phyloP scores from a whole-genome alignment of 2,113 vertebrate species.

The Labeo catla region DNA sequence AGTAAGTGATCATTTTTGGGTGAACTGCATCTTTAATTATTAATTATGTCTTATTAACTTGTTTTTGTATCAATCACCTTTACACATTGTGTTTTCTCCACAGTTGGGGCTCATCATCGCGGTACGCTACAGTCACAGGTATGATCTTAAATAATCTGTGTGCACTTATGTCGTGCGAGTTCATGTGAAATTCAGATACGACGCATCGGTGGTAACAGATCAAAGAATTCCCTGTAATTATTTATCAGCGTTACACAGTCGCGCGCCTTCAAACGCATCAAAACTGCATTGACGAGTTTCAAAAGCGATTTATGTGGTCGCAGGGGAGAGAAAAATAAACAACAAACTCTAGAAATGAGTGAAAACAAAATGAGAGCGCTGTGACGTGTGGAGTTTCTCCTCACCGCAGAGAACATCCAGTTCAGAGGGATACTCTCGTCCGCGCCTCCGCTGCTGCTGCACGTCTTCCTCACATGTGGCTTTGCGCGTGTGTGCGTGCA shows the following conservation, averaged over 20 bases:
- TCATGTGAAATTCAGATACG: neutral
- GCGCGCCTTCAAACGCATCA: slow-evolving; percentile 30
- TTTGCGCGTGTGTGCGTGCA: slow-evolving; percentile 36
- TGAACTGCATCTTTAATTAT: neutral
- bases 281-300: slow-evolving; percentile 50
- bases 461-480: slow-evolving; percentile 58
- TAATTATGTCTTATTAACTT: neutral
- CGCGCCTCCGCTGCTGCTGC: slow-evolving; percentile 54
- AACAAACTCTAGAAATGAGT: slow-evolving; percentile 36
- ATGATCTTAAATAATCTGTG: slow-evolving; percentile 24
- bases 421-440: slow-evolving; percentile 64
- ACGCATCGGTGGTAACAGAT: neutral
- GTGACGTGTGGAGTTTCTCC: slow-evolving; percentile 50
- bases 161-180: neutral
- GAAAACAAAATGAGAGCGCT: neutral
- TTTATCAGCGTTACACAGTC: slow-evolving; percentile 27
- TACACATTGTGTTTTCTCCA: slow-evolving; percentile 11
- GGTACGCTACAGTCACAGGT: slow-evolving; percentile 75
- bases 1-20: neutral
- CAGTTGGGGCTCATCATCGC: slow-evolving; percentile 75
- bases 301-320: slow-evolving; percentile 51
- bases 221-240: neutral
- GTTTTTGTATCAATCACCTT: neutral
- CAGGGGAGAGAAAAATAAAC: slow-evolving; percentile 47
- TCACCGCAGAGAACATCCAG: slow-evolving; percentile 66